Evolutionary conservation across 2,888 invertebrate species (phyloP).

Genomic region (Schizaphis graminum): DNA sequence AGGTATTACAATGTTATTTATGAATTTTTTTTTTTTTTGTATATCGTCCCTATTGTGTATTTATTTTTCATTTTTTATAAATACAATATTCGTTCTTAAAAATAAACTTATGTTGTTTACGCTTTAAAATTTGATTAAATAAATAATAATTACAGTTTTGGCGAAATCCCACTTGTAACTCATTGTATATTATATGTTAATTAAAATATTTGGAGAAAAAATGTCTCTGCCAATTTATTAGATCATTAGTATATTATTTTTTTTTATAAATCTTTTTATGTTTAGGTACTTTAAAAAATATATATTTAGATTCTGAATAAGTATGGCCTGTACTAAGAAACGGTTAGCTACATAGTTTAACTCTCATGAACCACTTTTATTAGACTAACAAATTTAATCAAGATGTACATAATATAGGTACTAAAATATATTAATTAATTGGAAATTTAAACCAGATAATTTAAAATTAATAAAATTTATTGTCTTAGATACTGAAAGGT

Average conservation of each 20-base stretch:
- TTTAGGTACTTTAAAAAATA: neutral
- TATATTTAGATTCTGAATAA: neutral
- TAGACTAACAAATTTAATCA: neutral
- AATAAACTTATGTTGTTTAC: slow-evolving; percentile 1
- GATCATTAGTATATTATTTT: neutral
- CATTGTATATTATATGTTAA: neutral
- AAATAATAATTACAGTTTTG: neutral
- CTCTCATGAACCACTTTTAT: neutral
- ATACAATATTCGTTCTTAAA: neutral
- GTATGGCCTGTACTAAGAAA: neutral
- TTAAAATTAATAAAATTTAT: neutral
- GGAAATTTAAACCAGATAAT: neutral
- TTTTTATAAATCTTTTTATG: neutral
- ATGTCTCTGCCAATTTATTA: neutral
- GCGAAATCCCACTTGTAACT: neutral
- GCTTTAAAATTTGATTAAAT: slow-evolving; percentile 16
- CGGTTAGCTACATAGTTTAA: neutral
- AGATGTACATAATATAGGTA: neutral
- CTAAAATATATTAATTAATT: neutral
- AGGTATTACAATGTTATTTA: neutral
- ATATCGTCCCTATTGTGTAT: neutral
- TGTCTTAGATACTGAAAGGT: neutral
- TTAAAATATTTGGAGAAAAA: slow-evolving; percentile 1
- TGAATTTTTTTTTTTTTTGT: neutral
- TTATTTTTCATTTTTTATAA: neutral